Conservation (phyloP, 2,888 invertebrate species). For the Idaea biselata region DNA sequence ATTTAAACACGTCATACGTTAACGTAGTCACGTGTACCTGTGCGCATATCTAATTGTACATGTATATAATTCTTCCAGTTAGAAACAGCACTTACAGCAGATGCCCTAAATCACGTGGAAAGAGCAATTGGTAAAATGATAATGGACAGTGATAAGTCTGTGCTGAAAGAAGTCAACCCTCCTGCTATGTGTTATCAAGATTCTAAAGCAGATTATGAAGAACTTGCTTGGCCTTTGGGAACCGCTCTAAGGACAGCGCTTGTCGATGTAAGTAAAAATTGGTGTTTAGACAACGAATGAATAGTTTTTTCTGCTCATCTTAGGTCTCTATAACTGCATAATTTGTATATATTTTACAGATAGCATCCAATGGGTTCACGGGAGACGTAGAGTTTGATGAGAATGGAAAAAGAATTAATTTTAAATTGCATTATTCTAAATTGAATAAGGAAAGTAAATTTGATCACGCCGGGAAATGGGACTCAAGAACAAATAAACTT, state of each 20-base stretch:
- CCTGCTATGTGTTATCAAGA: constrained; percentile 84
- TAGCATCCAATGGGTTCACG: constrained; percentile 79
- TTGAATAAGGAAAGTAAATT: constrained; percentile 77
- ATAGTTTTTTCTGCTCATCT: too few relatives aligned
- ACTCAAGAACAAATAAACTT: constrained; percentile 63
- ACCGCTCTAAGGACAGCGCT: constrained; percentile 44
- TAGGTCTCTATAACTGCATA: too few relatives aligned
- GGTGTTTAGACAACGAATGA: too few relatives aligned
- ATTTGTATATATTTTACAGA: constrained; percentile 51
- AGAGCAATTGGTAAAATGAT: constrained; percentile 53
- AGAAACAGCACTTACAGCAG: constrained; percentile 62
- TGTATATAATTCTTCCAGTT: constrained; percentile 39
- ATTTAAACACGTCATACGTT: background rate
- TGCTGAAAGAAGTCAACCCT: constrained; percentile 80
- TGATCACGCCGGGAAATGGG: constrained; percentile 76
- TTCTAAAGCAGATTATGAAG: constrained; percentile 71
- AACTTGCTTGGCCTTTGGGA: constrained; percentile 53
- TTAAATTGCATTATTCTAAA: constrained; percentile 81
- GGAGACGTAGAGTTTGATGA: constrained; percentile 85
- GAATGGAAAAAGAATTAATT: constrained; percentile 82
- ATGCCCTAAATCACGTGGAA: constrained; percentile 65
- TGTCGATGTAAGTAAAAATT: constrained; percentile 35
- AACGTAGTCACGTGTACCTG: background rate
- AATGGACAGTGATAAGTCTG: constrained; percentile 14
- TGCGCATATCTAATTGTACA: background rate